phyloP scores from a whole-genome alignment of 2,113 vertebrate species.

The Xenopus laevis region DNA sequence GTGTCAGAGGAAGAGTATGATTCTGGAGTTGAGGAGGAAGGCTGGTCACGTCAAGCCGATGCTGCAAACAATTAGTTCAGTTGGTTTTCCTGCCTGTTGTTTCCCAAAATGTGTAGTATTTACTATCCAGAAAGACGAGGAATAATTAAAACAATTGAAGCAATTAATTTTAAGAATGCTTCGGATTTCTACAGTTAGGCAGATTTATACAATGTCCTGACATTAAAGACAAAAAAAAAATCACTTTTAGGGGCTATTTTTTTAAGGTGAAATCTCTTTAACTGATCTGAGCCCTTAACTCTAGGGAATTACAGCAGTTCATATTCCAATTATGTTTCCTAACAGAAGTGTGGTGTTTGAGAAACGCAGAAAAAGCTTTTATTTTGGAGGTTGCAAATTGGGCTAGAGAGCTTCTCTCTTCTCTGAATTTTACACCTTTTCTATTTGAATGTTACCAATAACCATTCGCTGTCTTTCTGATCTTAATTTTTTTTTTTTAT shows the following conservation, averaged over 20 bases:
- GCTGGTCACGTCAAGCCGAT: constrained; percentile 91
- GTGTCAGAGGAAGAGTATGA: constrained; percentile 88
- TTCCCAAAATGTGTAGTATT: neutral
- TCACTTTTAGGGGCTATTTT: constrained; percentile 3
- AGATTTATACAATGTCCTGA: constrained; percentile 11
- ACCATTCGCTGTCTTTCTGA: too few relatives aligned
- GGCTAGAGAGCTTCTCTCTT: neutral
- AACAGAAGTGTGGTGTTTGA: neutral
- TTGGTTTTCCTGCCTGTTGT: neutral
- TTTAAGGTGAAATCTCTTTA: neutral
- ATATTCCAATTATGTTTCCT: constrained; percentile 15
- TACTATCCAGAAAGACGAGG: constrained; percentile 8
- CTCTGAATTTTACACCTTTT: neutral
- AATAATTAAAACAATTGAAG: neutral
- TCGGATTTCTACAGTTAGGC: constrained; percentile 29
- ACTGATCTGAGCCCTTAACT: constrained; percentile 5
- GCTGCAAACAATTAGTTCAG: constrained; percentile 85
- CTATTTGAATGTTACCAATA: too few relatives aligned
- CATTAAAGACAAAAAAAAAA: neutral
- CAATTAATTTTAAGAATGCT: constrained; percentile 19
- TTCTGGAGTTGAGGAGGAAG: constrained; percentile 90
- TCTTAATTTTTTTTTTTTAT: too few relatives aligned
- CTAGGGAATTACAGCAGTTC: neutral
- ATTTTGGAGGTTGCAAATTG: neutral
- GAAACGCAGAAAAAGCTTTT: neutral